phyloP scores from a whole-genome alignment of 2,113 vertebrate genomes.

The Neodon shergylaensis region DNA sequence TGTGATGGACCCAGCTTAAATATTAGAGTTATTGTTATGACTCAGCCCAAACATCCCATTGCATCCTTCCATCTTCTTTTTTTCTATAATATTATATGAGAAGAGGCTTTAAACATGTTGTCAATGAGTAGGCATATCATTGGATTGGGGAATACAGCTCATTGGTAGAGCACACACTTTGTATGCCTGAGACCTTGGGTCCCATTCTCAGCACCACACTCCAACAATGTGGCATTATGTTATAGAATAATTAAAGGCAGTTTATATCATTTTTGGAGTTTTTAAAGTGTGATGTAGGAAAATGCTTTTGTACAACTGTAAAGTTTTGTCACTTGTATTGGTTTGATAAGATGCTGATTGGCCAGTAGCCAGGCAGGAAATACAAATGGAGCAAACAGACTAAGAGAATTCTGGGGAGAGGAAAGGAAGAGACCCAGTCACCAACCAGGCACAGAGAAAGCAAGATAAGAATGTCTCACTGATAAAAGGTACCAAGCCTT shows the following conservation, averaged over 20 bases:
- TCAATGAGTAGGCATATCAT: background rate
- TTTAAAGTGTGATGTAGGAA: background rate
- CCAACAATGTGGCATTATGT: background rate
- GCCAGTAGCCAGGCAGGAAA: too few species aligned
- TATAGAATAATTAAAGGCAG: conserved; percentile 6
- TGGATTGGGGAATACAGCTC: background rate
- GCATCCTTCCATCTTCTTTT: background rate
- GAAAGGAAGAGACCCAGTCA: too few species aligned
- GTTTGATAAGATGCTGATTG: too few species aligned
- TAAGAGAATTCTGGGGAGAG: too few species aligned
- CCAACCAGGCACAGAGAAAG: too few species aligned
- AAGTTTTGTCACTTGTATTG: too few species aligned
- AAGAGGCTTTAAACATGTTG: conserved; percentile 36
- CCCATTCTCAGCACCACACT: background rate
- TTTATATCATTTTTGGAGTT: conserved; percentile 6
- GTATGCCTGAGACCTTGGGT: background rate
- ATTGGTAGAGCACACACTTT: background rate
- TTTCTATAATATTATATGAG: background rate
- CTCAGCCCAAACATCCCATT: background rate
- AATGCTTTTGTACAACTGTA: too few species aligned
- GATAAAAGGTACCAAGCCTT: too few species aligned
- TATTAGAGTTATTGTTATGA: conserved; percentile 6
- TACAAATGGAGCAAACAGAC: too few species aligned
- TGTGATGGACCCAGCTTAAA: conserved; percentile 2
- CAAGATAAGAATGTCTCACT: too few species aligned